Conservation (phyloP, 2,797 vertebrate genomes). For the Lophura swinhoii region DNA sequence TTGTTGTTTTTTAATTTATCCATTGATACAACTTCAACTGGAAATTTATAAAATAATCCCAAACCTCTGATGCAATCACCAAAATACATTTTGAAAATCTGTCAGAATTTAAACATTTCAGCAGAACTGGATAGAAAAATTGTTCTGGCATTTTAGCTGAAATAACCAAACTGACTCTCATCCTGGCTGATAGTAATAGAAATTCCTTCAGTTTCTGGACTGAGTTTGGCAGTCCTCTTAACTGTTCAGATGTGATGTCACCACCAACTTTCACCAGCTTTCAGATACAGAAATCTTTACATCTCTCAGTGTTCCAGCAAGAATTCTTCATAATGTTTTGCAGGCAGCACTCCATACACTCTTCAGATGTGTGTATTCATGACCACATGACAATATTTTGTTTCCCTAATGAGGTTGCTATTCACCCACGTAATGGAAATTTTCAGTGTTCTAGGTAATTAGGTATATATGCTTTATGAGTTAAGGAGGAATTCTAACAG, state of each 20-base stretch:
- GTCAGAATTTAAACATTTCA: neutral
- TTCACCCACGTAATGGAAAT: fast-evolving
- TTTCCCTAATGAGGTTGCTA: neutral
- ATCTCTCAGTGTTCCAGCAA: neutral
- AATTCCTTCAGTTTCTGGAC: neutral
- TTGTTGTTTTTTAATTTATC: neutral
- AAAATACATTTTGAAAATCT: neutral
- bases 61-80: neutral
- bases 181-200: neutral
- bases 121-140: neutral
- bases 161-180: neutral
- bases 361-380: neutral
- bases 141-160: neutral
- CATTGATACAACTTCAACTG: neutral
- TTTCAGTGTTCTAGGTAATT: neutral
- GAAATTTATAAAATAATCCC: neutral
- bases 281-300: neutral
- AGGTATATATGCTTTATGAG: neutral
- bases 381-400: neutral
- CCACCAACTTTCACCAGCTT: neutral
- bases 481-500: neutral
- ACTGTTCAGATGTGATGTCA: neutral
- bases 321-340: neutral
- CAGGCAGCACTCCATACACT: neutral
- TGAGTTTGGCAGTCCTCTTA: neutral